phyloP scores from a whole-genome alignment of 2,797 vertebrate genomes.

The Peromyscus melanophrys region DNA sequence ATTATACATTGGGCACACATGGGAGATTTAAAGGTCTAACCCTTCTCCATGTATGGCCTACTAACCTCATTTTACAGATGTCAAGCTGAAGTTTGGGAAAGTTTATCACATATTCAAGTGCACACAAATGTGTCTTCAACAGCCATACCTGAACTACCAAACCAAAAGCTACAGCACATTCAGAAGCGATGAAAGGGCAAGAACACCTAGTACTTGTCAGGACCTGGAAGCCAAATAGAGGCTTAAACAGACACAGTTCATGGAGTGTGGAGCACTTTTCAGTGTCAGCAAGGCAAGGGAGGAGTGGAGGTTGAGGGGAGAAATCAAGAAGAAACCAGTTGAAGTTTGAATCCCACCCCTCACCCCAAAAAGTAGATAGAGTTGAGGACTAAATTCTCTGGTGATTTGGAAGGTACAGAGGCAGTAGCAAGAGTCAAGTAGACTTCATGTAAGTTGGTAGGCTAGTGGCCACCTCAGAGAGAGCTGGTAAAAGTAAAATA shows the following conservation, averaged over 20 bases:
- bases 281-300: not conserved
- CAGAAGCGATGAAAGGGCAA: not conserved
- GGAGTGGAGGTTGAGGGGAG: not conserved
- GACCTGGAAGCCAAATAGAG: not conserved
- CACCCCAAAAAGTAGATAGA: not conserved
- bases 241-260: not conserved
- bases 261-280: not conserved
- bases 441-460: not conserved
- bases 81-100: slow-evolving; percentile 20
- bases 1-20: not conserved
- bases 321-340: slow-evolving; percentile 2
- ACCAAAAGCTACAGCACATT: not conserved
- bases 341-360: not conserved
- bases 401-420: not conserved
- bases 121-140: not conserved
- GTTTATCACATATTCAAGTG: not conserved
- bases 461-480: not conserved
- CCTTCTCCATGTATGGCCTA: not conserved
- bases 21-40: slow-evolving; percentile 26
- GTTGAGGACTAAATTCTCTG: not conserved
- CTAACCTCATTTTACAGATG: slow-evolving; percentile 19
- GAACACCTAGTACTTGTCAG: not conserved
- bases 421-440: not conserved
- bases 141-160: not conserved
- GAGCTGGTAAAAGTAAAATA: not conserved